Evolutionary conservation across 2,797 vertebrate genomes (phyloP).

Genomic region (Diplodus sargus): DNA sequence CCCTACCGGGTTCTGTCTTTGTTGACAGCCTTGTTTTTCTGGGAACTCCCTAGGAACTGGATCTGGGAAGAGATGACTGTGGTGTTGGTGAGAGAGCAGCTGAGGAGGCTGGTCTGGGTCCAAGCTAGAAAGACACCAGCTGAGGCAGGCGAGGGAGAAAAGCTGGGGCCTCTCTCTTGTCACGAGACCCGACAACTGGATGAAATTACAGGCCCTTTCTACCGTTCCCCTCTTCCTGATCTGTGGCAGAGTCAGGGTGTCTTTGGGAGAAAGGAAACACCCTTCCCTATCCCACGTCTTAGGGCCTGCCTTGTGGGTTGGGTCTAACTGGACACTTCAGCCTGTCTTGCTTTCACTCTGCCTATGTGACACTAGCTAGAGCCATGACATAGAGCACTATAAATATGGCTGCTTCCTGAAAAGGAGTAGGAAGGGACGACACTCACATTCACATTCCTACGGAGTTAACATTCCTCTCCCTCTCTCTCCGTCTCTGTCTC

Average conservation of each 20-base stretch:
- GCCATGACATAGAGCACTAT: constrained; percentile 77
- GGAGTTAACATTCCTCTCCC: constrained; percentile 66
- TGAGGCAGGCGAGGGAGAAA: constrained; percentile 46
- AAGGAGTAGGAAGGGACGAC: constrained; percentile 70
- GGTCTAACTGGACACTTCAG: constrained; percentile 53
- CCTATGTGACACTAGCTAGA: constrained; percentile 53
- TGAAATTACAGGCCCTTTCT: constrained; percentile 28
- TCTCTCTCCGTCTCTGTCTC: constrained; percentile 24
- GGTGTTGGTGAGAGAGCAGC: constrained; percentile 55
- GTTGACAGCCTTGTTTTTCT: constrained; percentile 80
- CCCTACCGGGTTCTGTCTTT: constrained; percentile 61
- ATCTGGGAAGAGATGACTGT: constrained; percentile 56
- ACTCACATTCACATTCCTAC: constrained; percentile 71
- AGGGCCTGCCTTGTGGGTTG: constrained; percentile 58
- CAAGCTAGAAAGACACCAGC: constrained; percentile 64
- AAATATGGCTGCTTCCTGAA: constrained; percentile 80
- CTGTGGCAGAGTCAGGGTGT: constrained; percentile 53
- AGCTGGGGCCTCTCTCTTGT: constrained; percentile 51
- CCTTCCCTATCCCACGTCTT: constrained; percentile 42
- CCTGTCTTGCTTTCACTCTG: constrained; percentile 48
- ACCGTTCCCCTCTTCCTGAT: constrained; percentile 49
- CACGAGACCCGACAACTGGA: constrained; percentile 55
- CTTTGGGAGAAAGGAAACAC: constrained; percentile 50
- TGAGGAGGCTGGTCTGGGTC: constrained; percentile 64
- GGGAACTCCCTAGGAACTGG: constrained; percentile 80